Evolutionary conservation across 2,113 vertebrate species (phyloP).

Genomic region (Setophaga kirtlandii): DNA sequence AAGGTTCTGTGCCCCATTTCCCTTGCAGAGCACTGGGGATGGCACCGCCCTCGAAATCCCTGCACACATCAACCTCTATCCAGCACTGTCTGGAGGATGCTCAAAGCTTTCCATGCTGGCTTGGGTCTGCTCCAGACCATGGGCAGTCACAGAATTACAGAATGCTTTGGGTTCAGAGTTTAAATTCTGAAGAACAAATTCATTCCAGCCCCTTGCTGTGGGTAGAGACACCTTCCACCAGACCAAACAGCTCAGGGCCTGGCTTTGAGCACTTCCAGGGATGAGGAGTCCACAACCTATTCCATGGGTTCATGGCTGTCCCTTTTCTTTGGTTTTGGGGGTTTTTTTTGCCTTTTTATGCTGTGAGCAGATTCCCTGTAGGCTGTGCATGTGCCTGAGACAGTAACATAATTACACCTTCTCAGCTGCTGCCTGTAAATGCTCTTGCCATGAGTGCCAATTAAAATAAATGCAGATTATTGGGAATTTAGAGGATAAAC

Average conservation of each 20-base stretch:
- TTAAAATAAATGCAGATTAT: slow-evolving; percentile 38
- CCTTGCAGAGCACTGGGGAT: background rate
- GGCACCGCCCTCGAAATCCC: fast-evolving
- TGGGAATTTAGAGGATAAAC: background rate
- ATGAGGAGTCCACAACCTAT: background rate
- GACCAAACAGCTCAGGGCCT: background rate
- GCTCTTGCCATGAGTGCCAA: background rate
- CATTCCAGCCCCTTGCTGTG: background rate
- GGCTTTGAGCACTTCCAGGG: background rate
- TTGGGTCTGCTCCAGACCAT: background rate
- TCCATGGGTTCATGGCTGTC: background rate
- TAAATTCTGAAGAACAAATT: background rate
- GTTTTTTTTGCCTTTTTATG: background rate
- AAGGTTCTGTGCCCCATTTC: background rate
- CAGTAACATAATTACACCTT: slow-evolving; percentile 19
- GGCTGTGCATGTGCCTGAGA: background rate
- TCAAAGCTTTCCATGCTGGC: background rate
- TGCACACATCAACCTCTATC: background rate
- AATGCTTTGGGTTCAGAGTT: background rate
- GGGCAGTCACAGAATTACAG: background rate
- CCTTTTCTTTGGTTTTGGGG: background rate
- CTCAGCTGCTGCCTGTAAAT: slow-evolving; percentile 1
- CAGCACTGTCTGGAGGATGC: background rate
- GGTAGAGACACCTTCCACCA: background rate
- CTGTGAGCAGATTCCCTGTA: background rate